These are phyloP conservation scores for Spheniscus mendiculus DNA, from an alignment of 2,113 vertebrate genomes.

Conservation along the genomic window DNA sequence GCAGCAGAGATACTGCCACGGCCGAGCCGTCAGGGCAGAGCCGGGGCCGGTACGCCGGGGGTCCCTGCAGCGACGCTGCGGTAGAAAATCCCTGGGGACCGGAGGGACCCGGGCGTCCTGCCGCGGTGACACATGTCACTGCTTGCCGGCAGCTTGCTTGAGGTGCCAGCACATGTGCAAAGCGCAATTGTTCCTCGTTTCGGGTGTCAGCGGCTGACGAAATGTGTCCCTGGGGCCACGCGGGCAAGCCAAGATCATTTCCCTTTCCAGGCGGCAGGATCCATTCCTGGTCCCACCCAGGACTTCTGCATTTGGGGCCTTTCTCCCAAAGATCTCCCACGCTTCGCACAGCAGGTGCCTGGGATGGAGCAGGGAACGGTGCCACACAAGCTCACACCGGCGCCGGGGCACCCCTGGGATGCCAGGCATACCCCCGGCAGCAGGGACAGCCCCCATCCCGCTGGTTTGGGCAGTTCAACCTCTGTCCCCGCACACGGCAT, in stretches of 20 bases:
- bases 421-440: neutral
- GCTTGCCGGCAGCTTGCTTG: neutral
- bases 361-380: neutral
- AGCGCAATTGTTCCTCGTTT: neutral
- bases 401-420: neutral
- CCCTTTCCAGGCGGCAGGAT: neutral
- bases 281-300: neutral
- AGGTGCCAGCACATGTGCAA: neutral
- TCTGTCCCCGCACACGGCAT: no score
- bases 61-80: fast-evolving
- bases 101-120: neutral
- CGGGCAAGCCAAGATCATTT: fast-evolving
- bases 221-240: neutral
- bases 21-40: neutral
- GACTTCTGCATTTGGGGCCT: fast-evolving
- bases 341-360: neutral
- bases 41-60: fast-evolving
- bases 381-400: neutral
- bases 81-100: neutral
- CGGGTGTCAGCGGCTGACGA: neutral
- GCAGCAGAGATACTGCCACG: neutral
- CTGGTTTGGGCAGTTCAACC: fast-evolving
- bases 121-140: neutral
- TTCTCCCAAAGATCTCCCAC: neutral
- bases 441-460: neutral